phyloP scores from a whole-genome alignment of 2,113 vertebrate genomes.

The Trachemys scripta region DNA sequence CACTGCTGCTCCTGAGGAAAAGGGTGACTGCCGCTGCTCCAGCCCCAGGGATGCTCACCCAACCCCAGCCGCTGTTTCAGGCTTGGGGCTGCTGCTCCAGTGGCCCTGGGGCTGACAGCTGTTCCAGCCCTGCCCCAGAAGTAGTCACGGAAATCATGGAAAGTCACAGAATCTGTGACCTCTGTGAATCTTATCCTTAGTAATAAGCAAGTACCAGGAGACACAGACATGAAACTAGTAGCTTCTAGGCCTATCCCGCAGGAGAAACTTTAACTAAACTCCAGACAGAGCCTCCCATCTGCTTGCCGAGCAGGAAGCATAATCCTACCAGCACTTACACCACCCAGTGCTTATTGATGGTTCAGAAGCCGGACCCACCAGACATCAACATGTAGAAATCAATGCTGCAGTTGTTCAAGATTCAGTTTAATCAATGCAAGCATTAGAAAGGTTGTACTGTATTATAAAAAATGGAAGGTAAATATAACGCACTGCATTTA shows the following conservation, averaged over 20 bases:
- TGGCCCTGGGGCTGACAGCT: too few species aligned
- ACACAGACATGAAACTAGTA: not conserved
- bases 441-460: too few species aligned
- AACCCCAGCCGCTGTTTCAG: too few species aligned
- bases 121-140: too few species aligned
- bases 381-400: not conserved
- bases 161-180: too few species aligned
- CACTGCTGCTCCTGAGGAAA: too few species aligned
- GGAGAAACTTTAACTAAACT: not conserved
- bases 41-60: too few species aligned
- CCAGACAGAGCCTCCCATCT: not conserved
- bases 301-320: not conserved
- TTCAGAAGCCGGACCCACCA: not conserved
- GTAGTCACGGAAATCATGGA: too few species aligned
- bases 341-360: not conserved
- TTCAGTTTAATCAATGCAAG: not conserved
- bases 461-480: not conserved
- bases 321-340: not conserved
- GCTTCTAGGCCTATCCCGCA: too few species aligned
- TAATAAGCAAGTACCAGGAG: not conserved
- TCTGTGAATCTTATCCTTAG: too few species aligned
- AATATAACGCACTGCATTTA: not conserved
- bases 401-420: not conserved
- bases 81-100: too few species aligned
- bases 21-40: too few species aligned